A percentile compares a stretch with the other conserved stretches of the same genome.
These are phyloP conservation scores for Drosophila cognata DNA, from an alignment of 2,888 invertebrate species.

Conservation along the genomic window DNA sequence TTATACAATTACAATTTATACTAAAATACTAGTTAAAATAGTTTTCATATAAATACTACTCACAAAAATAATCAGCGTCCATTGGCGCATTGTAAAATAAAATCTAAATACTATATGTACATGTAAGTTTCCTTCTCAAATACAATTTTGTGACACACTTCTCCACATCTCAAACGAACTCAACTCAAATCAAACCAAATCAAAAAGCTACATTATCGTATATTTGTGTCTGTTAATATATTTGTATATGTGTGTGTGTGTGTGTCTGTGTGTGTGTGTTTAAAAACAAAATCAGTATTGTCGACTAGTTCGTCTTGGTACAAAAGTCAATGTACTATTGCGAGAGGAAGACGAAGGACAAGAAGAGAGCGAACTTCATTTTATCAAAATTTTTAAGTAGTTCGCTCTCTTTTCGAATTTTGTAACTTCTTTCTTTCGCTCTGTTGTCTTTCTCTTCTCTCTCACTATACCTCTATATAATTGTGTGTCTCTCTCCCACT, in stretches of 20 bases:
- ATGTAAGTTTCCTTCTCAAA: conserved; percentile 33
- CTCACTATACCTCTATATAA: conserved; percentile 25
- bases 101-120: conserved; percentile 23
- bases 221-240: conserved; percentile 77
- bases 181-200: conserved; percentile 33
- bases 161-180: conserved; percentile 50
- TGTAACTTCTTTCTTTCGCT: conserved; percentile 15
- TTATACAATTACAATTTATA: conserved; percentile 42
- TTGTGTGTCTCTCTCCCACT: conserved; percentile 27
- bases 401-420: conserved; percentile 7
- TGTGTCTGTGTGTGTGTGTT: conserved; percentile 66
- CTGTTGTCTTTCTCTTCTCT: conserved; percentile 12
- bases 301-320: conserved; percentile 45
- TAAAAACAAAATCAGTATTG: conserved; percentile 9
- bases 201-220: conserved; percentile 29
- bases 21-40: conserved; percentile 56
- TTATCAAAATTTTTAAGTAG: conserved; percentile 2
- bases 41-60: conserved; percentile 64
- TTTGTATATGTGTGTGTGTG: conserved; percentile 77
- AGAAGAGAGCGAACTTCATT: conserved; percentile 18
- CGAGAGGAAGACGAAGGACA: conserved; percentile 26
- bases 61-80: conserved; percentile 44
- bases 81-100: conserved; percentile 67
- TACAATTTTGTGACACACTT: conserved; percentile 47
- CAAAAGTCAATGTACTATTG: conserved; percentile 59